Evolutionary conservation across 2,888 invertebrate species (phyloP).

Genomic region (Drosophila mimetica): DNA sequence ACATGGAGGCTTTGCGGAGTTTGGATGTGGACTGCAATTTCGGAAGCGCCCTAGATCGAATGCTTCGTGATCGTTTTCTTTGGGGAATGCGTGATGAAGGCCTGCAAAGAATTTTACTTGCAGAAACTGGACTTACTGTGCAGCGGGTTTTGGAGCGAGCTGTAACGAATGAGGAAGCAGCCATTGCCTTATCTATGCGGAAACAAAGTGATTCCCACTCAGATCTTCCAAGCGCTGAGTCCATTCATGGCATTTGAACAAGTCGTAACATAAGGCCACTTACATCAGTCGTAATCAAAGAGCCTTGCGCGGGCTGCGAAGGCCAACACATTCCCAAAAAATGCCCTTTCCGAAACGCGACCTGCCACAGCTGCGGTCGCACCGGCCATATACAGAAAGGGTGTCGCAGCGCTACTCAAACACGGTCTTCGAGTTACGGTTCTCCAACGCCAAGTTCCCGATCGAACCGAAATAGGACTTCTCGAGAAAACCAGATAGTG

Average conservation of each 20-base stretch:
- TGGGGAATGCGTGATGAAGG: too few relatives aligned
- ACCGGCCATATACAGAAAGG: not conserved
- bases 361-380: not conserved
- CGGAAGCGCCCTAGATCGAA: too few relatives aligned
- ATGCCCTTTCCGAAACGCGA: not conserved
- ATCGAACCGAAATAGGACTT: not conserved
- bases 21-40: too few relatives aligned
- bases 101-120: too few relatives aligned
- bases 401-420: not conserved
- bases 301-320: not conserved
- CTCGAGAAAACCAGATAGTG: too few relatives aligned
- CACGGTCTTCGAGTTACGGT: not conserved
- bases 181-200: not conserved
- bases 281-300: not conserved
- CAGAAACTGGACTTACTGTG: conserved; percentile 1
- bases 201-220: not conserved
- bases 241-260: not conserved
- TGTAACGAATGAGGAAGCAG: not conserved
- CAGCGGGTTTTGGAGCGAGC: conserved; percentile 1
- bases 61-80: too few relatives aligned
- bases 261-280: not conserved
- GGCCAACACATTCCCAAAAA: not conserved
- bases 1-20: too few relatives aligned
- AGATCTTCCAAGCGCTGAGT: not conserved
- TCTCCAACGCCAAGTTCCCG: not conserved